Conservation (phyloP, 2,113 vertebrate species). For the Ameiurus melas region DNA sequence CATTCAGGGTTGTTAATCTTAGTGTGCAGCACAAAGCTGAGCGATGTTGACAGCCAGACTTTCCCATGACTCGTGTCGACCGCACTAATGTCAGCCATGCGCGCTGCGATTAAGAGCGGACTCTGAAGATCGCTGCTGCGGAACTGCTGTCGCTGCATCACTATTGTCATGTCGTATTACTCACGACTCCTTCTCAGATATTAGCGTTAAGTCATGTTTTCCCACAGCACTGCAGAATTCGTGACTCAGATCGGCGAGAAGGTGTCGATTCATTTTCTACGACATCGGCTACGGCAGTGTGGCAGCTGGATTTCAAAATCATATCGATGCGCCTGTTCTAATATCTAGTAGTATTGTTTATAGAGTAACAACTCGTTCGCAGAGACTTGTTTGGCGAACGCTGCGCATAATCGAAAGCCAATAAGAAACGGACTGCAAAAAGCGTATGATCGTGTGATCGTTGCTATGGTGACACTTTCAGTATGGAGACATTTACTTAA, state of each 20-base stretch:
- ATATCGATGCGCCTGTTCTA: not conserved
- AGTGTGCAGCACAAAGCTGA: not conserved
- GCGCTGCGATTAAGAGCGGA: not conserved
- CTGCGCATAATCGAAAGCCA: not conserved
- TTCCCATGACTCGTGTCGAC: not conserved
- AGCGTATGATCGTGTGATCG: not conserved
- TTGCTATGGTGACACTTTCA: not conserved
- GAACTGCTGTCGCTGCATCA: not conserved
- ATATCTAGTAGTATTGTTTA: not conserved
- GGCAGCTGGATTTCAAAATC: not conserved
- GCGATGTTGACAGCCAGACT: slow-evolving; percentile 11
- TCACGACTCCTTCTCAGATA: not conserved
- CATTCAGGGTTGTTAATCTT: slow-evolving; percentile 18
- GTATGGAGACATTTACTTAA: not conserved
- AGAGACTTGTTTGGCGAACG: not conserved
- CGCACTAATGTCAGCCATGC: slow-evolving; percentile 8
- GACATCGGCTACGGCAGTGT: not conserved
- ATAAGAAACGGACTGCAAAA: not conserved
- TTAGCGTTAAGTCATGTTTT: not conserved
- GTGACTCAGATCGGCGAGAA: not conserved
- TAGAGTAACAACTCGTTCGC: not conserved
- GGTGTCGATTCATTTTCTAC: not conserved
- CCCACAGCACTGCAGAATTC: not conserved
- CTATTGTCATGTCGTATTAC: not conserved
- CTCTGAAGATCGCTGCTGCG: not conserved